Percentiles rank a stretch among this genome's conserved stretches.
Conservation (phyloP, 1,140 invertebrate species). For the Brachionus koreanus region DNA sequence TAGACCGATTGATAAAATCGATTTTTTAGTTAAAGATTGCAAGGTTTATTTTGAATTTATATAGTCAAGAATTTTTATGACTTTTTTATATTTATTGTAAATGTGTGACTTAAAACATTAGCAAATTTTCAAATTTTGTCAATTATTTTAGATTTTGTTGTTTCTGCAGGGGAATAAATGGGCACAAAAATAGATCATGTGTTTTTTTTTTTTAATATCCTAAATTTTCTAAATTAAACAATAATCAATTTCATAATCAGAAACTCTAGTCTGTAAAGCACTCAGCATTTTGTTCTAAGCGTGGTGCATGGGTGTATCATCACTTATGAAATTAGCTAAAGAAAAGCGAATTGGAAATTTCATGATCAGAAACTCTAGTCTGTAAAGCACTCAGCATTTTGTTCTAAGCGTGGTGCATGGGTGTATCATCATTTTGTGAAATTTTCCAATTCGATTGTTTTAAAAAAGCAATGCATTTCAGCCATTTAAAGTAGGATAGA, state of each 20-base stretch:
- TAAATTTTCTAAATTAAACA: too few relatives aligned
- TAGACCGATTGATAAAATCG: too few relatives aligned
- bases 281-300: constrained; percentile 21
- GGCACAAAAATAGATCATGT: too few relatives aligned
- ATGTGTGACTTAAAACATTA: too few relatives aligned
- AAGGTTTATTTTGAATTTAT: too few relatives aligned
- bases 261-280: constrained; percentile 36
- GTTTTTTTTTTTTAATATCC: too few relatives aligned
- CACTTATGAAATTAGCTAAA: background rate
- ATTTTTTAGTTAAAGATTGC: too few relatives aligned
- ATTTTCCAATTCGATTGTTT: background rate
- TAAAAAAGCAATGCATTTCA: background rate
- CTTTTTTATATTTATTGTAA: too few relatives aligned
- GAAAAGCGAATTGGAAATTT: background rate
- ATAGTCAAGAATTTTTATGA: too few relatives aligned
- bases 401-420: constrained; percentile 26
- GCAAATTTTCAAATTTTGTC: too few relatives aligned
- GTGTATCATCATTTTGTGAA: constrained; percentile 18
- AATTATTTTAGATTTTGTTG: too few relatives aligned
- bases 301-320: constrained; percentile 29
- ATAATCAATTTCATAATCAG: constrained; percentile 20
- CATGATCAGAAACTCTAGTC: constrained; percentile 23
- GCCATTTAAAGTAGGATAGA: background rate
- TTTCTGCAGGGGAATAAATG: too few relatives aligned
- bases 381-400: constrained; percentile 14